These are phyloP conservation scores for Myrmophylax atrothorax DNA, from an alignment of 2,113 vertebrate genomes.

Conservation along the genomic window DNA sequence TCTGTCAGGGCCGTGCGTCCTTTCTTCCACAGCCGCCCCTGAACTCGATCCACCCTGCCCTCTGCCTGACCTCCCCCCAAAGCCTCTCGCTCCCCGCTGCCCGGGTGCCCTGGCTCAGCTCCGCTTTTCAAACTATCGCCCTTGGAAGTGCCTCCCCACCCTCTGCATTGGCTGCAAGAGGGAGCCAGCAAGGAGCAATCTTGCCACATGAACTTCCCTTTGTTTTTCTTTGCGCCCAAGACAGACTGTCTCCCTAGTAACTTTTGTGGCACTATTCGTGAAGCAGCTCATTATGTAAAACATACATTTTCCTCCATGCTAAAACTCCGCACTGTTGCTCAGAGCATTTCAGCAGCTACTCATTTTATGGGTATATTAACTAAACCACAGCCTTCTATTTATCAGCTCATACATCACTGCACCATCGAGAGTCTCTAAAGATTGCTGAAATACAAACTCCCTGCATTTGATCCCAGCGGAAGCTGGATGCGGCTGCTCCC, in stretches of 20 bases:
- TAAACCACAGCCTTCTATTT: neutral
- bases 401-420: neutral
- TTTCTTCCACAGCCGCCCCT: conserved; percentile 6
- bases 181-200: neutral
- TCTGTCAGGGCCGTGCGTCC: neutral
- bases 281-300: conserved; percentile 45
- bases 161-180: neutral
- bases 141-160: conserved; percentile 12
- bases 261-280: conserved; percentile 30
- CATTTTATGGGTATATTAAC: neutral
- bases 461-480: conserved; percentile 6
- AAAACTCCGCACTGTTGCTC: neutral
- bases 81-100: neutral
- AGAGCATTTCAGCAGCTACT: neutral
- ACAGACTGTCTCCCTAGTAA: conserved; percentile 49
- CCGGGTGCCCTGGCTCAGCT: neutral
- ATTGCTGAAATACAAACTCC: conserved; percentile 46
- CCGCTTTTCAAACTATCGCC: neutral
- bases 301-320: neutral
- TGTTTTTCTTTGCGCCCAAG: conserved; percentile 34
- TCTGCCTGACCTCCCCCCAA: conserved; percentile 43
- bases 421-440: neutral
- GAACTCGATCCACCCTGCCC: conserved; percentile 32
- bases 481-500: neutral
- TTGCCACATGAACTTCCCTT: conserved; percentile 36